Evolutionary conservation across 2,888 invertebrate genomes (phyloP).

Genomic region (Anoncus sp.): DNA sequence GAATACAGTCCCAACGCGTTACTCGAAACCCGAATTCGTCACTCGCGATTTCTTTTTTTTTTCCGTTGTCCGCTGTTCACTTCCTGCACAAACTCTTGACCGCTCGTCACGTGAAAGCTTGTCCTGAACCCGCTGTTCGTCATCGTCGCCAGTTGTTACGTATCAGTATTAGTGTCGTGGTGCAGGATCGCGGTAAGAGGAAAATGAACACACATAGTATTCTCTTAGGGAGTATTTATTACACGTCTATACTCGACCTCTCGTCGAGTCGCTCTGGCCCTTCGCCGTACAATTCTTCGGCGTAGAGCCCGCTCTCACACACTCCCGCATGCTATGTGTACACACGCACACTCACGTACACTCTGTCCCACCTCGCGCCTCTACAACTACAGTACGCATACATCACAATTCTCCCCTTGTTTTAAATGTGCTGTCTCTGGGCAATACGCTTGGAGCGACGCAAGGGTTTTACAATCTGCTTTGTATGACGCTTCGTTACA

Average conservation of each 20-base stretch:
- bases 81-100: conserved; percentile 6
- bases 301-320: too few species aligned
- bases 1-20: conserved; percentile 27
- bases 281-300: too few species aligned
- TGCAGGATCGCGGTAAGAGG: too few species aligned
- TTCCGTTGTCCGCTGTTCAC: conserved; percentile 12
- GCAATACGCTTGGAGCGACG: conserved; percentile 28
- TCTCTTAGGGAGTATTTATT: too few species aligned
- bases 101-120: too few species aligned
- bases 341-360: too few species aligned
- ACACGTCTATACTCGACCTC: too few species aligned
- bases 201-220: too few species aligned
- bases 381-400: neutral
- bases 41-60: conserved; percentile 39
- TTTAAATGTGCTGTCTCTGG: conserved; percentile 13
- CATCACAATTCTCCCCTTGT: conserved; percentile 35
- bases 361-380: conserved; percentile 1
- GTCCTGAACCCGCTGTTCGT: conserved; percentile 14
- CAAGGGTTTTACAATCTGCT: conserved; percentile 34
- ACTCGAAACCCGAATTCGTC: conserved; percentile 36
- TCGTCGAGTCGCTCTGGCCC: too few species aligned
- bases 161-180: neutral
- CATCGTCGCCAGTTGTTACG: conserved; percentile 43
- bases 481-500: conserved; percentile 11
- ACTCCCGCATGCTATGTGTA: too few species aligned